Evolutionary conservation across 2,888 invertebrate species (phyloP).

Genomic region (Fabriciana adippe): DNA sequence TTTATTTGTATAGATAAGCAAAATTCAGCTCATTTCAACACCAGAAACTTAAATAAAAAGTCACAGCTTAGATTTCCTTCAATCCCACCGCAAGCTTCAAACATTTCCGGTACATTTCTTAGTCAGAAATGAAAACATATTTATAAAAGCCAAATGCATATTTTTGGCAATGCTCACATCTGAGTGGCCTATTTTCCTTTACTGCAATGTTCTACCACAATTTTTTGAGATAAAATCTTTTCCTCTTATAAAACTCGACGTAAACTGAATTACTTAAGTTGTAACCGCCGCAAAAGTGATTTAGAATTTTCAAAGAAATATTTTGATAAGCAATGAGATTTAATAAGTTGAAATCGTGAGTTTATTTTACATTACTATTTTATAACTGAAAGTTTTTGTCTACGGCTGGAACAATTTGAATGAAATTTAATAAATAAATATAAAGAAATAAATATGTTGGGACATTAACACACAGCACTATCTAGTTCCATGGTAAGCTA

Average conservation of each 20-base stretch:
- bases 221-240: slow-evolving; percentile 22
- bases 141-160: neutral
- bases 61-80: neutral
- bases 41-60: too few relatives aligned
- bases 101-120: slow-evolving; percentile 5
- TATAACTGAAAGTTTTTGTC: too few relatives aligned
- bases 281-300: slow-evolving; percentile 19
- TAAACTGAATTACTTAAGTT: slow-evolving; percentile 26
- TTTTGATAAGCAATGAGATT: neutral
- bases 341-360: too few relatives aligned
- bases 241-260: slow-evolving; percentile 19
- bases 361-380: too few relatives aligned
- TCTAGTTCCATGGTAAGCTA: too few relatives aligned
- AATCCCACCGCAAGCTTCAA: slow-evolving; percentile 1
- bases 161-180: slow-evolving; percentile 6
- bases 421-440: too few relatives aligned
- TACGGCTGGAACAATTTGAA: too few relatives aligned
- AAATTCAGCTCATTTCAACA: too few relatives aligned
- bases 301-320: slow-evolving; percentile 2
- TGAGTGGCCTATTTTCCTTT: slow-evolving; percentile 21
- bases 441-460: too few relatives aligned
- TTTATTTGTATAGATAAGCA: too few relatives aligned
- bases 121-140: slow-evolving; percentile 1
- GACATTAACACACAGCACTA: too few relatives aligned
- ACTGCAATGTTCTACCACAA: slow-evolving; percentile 6